A percentile compares a stretch with the other conserved stretches of the same genome.
These are phyloP conservation scores for Argyrosomus japonicus DNA, from an alignment of 2,113 vertebrate species.

Conservation along the genomic window DNA sequence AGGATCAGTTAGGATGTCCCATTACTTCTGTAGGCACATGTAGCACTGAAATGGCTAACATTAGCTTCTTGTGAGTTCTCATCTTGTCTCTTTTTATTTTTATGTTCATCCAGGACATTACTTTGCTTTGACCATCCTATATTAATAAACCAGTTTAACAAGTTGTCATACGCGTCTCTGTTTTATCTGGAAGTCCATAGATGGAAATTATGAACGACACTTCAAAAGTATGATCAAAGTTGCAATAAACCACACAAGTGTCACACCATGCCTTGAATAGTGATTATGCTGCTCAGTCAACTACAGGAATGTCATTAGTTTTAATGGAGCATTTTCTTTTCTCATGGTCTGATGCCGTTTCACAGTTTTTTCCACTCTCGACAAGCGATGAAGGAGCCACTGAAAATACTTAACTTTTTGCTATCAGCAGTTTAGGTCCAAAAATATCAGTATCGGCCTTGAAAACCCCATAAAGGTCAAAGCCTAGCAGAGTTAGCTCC, in stretches of 20 bases:
- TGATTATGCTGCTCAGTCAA: constrained; percentile 20
- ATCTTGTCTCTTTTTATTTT: background rate
- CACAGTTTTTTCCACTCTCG: constrained; percentile 2
- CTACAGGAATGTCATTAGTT: constrained; percentile 30
- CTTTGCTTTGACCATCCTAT: background rate
- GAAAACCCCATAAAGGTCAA: constrained; percentile 71
- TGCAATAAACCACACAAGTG: background rate
- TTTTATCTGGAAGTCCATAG: no score
- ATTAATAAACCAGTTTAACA: background rate
- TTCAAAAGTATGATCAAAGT: background rate
- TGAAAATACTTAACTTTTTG: constrained; percentile 32
- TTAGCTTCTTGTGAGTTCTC: background rate
- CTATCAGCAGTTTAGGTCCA: constrained; percentile 61
- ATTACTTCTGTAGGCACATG: background rate
- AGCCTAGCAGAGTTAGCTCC: constrained; percentile 61
- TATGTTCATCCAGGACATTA: background rate
- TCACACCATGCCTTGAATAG: background rate
- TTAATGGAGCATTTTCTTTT: constrained; percentile 22
- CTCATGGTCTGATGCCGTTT: constrained; percentile 35
- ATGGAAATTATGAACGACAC: background rate
- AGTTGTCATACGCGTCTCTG: no score
- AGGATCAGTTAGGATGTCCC: background rate
- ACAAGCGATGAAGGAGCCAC: constrained; percentile 37
- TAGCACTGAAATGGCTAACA: background rate
- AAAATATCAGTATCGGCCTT: constrained; percentile 67